Evolutionary conservation across 2,888 invertebrate species (phyloP), one percentile per base, ranked within the genome.

Genomic region (Caenorhabditis angaria): DNA sequence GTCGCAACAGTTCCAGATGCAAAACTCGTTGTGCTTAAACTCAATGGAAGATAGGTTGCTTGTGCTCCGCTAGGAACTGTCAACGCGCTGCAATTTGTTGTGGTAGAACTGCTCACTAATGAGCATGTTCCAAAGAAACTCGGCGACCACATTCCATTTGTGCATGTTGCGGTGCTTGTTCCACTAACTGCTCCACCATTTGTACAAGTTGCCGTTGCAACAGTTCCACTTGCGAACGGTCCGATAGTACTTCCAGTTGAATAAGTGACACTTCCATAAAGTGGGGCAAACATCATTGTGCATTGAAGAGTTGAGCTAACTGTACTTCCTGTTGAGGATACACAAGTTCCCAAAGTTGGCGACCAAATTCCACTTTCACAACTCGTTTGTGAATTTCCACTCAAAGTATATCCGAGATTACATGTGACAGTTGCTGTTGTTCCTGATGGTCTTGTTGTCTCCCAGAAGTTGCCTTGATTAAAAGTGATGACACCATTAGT

Each of bases 191-290:
- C 28, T 47, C 59, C 74, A n/a, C 81, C 81, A 41, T 66, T 61
- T 12, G 73, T 75, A 62, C 83, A 83, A 27, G 67, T 58, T 10
- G 81, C 64, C 0, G 76, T 80, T 8, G 75, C 83, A 14, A 64
- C 61, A 2, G 82, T 72, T 22, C 82, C 83, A 25, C 65, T 53
- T 1, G 75, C 72, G 57, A 70, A 76, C n/a, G 78, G 78, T 48
- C 76, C 78, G 28, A 70, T 64, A 22, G 57, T 25, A 2, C 71
- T 69, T 4, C 65, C 70, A 28, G 58, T 53, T 0, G 74, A 74
- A 56, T 78, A 78, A 24, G 59, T 61, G 2, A 76, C 68, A 18
- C 50, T 53, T 5, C 70, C 75, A 10, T 64, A 64, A 10, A 73
- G 20, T 2, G 78, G 78, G 6, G 78, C 65, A 27, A 75, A 62